A percentile compares a stretch with the other conserved stretches of the same genome.
These are phyloP conservation scores for Enteromius radiatus DNA, from an alignment of 2,797 vertebrate genomes.

Conservation along the genomic window DNA sequence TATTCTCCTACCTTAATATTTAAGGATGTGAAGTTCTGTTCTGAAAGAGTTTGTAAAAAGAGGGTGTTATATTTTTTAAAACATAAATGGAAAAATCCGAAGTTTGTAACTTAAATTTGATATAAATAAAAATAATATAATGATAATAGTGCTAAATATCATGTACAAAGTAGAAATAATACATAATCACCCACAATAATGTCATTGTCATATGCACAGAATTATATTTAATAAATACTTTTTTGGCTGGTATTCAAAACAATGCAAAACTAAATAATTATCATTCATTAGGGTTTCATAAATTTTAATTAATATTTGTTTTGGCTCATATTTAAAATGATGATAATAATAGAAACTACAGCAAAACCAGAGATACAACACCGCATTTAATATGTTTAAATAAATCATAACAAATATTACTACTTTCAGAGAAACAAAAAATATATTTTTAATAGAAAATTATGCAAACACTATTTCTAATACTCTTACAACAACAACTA, in stretches of 20 bases:
- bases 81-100: not conserved
- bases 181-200: not conserved
- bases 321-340: not conserved
- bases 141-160: not conserved
- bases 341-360: not conserved
- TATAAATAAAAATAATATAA: not conserved
- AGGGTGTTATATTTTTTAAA: not conserved
- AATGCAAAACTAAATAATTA: too few species aligned
- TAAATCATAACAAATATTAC: not conserved
- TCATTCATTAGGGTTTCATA: not conserved
- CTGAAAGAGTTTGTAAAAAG: not conserved
- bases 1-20: not conserved
- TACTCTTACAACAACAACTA: not conserved
- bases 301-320: not conserved
- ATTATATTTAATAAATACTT: not conserved
- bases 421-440: not conserved
- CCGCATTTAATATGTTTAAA: not conserved
- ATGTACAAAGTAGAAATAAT: not conserved
- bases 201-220: not conserved
- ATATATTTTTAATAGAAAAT: not conserved
- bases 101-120: not conserved
- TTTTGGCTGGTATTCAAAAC: not conserved
- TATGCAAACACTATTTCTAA: not conserved
- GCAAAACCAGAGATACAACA: not conserved
- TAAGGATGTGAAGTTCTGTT: not conserved